Evolutionary conservation across 1,140 invertebrate species (phyloP), one percentile per base, ranked within the genome.

Genomic region (Aphelenchoides avenae): DNA sequence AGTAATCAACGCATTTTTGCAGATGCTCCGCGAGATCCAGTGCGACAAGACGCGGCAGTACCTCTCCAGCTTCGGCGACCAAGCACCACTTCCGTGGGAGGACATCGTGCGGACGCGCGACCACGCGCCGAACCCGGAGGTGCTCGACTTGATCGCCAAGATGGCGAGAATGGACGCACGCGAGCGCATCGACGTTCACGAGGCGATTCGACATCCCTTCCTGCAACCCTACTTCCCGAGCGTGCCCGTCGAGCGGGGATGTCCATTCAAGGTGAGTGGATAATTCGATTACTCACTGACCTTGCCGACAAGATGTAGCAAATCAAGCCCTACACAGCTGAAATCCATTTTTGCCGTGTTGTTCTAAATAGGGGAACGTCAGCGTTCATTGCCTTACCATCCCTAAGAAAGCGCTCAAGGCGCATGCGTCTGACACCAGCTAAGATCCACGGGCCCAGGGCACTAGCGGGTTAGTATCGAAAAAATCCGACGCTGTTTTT

Each of bases 1-100:
- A 41, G 27, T 52, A n/a, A 13, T 53, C 13, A n/a, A n/a, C n/a
- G n/a, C n/a, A n/a, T n/a, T 41, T 24, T 33, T 70, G 31, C 20
- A 72, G 69, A 54, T 72, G 30, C 46, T 73, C 24, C 27, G 57
- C 29, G 56, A 68, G 33, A 69, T 73, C 20, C 51, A 61, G 13
- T 73, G 70, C 49, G 71, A 73, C 15, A 48, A 66, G n/a, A 73
- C 70, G 4, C 27, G 54, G 24, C 36, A 56, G n/a, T 56, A 74
- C 43, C 57, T 73, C 36, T 55, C 67, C 52, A 47, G 44, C 20
- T 71, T 61, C 40, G 62, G 61, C 9, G 37, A 55, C 3, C 52
- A 44, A 15, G 30, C 48, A 1, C 47, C 52, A 1, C 34, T 34
- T 15, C 27, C 53, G 13, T 73, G 70, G 70, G 36, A 60, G 22